Evolutionary conservation across 2,113 vertebrate genomes (phyloP), one percentile per base, ranked within the genome.

Genomic region (Nibea albiflora): DNA sequence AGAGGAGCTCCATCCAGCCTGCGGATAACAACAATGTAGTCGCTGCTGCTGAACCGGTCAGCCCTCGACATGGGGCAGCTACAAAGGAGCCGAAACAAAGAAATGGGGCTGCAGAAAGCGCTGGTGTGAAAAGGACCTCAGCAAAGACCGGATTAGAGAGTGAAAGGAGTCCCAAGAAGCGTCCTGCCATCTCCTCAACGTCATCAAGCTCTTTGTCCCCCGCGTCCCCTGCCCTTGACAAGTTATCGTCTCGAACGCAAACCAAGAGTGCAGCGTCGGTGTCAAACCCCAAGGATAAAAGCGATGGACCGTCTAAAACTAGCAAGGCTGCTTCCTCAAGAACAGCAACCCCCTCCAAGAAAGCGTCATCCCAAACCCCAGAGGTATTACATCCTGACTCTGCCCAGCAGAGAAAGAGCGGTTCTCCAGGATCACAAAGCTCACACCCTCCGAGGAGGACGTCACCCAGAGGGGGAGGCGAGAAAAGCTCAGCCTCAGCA

Each of bases 21-120:
- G 96, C 81, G 46, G 90, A 97, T 78, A 98, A 97, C 94, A 98
- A 97, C 93, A 98, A 97, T 81, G 95, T 94, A 28, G 96, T 95
- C 0, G 91, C 78, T 11, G 95, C 95, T 24, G 94, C 96, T 52
- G 97, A 98, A 76, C 97, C 96, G 92, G 94, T 95, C 0, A 95
- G 96, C 77, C 93, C 92, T 35, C 87, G 92, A 49, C 96, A 96
- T 11, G 95, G 94, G 58, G 94, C 94, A 12, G 92, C 95, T 0
- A 92, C 95, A 39, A 98, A 97, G 88, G 98, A 99, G n/a, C 83
- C 66, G 1, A 97, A 95, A 72, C 92, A 90, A 57, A 95, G 94
- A 31, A 91, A 85, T 66, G 95, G 90, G n/a, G 31, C 56, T 0
- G 82, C 85, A 44, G 93, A 95, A 7, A 92, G 93, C 31, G 65